Percentiles rank a stretch among this genome's conserved stretches.
These are phyloP conservation scores for Cladopsammia gracilis DNA, from an alignment of 64 coral and sea anemone genomes.

Conservation along the genomic window DNA sequence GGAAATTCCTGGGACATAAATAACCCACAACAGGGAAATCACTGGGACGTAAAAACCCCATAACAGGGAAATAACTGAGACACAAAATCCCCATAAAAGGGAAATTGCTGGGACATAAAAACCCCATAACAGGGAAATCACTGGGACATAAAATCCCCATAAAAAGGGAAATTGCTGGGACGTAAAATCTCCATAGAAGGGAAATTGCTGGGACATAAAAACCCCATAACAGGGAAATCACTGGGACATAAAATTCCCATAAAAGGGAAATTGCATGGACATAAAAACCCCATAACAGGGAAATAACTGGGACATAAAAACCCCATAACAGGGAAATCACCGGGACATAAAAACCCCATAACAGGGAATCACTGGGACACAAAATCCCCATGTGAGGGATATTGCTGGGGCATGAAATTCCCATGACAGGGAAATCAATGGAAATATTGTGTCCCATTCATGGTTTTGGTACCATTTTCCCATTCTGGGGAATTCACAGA, in stretches of 20 bases:
- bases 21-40: neutral
- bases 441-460: constrained; percentile 1
- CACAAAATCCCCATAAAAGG: too few relatives aligned
- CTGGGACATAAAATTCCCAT: constrained; percentile 24
- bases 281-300: constrained; percentile 17
- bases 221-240: constrained; percentile 12
- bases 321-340: neutral
- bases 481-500: constrained; percentile 24
- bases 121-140: too few relatives aligned
- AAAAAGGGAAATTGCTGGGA: neutral
- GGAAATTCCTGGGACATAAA: too few relatives aligned
- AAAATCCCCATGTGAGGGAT: too few relatives aligned
- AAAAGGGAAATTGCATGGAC: neutral
- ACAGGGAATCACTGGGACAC: too few relatives aligned
- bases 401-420: too few relatives aligned
- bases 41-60: neutral
- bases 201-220: neutral
- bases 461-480: constrained; percentile 54
- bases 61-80: too few relatives aligned
- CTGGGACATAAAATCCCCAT: neutral
- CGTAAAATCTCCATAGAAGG: neutral
- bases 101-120: too few relatives aligned
- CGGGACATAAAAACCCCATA: neutral
- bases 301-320: constrained; percentile 17
- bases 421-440: too few relatives aligned